Conservation (phyloP, 2,113 vertebrate species). For the Microcebus jonahi region DNA sequence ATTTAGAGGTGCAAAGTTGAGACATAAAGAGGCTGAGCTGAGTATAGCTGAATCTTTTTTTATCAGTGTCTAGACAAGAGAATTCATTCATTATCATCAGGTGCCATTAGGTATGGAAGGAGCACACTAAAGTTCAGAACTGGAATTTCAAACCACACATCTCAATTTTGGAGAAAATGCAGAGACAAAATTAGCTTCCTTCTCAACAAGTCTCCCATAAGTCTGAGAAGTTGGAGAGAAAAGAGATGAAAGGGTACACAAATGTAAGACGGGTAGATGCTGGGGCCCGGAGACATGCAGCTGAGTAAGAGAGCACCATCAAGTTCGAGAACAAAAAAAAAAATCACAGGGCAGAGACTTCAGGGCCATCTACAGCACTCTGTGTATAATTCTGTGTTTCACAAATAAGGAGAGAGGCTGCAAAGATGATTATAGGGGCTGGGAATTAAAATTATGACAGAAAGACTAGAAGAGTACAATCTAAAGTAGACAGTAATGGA, state of each 20-base stretch:
- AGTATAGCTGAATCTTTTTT: background rate
- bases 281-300: background rate
- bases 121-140: background rate
- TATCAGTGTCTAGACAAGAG: background rate
- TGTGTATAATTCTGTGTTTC: background rate
- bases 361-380: background rate
- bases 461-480: background rate
- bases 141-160: slow-evolving; percentile 22
- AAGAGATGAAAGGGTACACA: background rate
- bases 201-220: background rate
- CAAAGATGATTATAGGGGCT: background rate
- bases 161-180: slow-evolving; percentile 8
- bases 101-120: background rate
- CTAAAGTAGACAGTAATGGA: background rate
- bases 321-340: background rate
- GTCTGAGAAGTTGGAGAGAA: background rate
- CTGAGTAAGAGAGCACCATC: background rate
- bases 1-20: background rate
- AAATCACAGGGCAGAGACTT: background rate
- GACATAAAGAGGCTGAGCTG: background rate
- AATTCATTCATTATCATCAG: background rate
- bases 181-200: background rate
- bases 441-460: background rate
- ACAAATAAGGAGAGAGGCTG: background rate
- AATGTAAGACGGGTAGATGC: background rate